Conservation (phyloP, 2,797 vertebrate species). For the Spea hammondii region DNA sequence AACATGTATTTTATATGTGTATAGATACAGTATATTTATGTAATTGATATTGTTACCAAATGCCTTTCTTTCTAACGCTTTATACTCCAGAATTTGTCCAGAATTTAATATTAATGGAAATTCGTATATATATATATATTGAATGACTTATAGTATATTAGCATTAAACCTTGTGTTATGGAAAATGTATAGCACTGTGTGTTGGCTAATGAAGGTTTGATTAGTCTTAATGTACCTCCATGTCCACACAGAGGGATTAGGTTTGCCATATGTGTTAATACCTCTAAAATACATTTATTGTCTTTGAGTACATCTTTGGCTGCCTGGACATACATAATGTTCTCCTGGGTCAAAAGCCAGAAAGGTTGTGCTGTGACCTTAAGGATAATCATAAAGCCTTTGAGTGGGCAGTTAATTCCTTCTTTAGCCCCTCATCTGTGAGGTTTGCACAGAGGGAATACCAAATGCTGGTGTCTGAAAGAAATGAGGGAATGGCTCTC, state of each 20-base stretch:
- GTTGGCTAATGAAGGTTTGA: slow-evolving; percentile 9
- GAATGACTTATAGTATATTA: too few relatives aligned
- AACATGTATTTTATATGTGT: too few relatives aligned
- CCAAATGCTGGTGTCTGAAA: slow-evolving; percentile 66
- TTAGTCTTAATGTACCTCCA: slow-evolving; percentile 17
- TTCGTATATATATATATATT: too few relatives aligned
- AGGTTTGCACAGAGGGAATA: slow-evolving; percentile 59
- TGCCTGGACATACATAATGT: slow-evolving; percentile 66
- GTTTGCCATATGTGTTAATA: slow-evolving; percentile 51
- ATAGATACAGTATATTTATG: too few relatives aligned
- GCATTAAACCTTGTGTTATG: background rate
- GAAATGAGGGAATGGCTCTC: slow-evolving; percentile 58
- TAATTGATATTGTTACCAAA: too few relatives aligned
- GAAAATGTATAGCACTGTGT: background rate
- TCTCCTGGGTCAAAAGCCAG: slow-evolving; percentile 65
- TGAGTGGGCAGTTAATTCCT: slow-evolving; percentile 75
- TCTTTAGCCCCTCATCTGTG: slow-evolving; percentile 74
- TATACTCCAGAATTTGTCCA: too few relatives aligned
- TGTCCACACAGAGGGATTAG: slow-evolving; percentile 43
- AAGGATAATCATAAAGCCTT: slow-evolving; percentile 76
- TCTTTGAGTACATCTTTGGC: slow-evolving; percentile 25
- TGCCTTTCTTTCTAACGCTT: too few relatives aligned
- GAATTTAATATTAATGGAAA: too few relatives aligned
- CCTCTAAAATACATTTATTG: slow-evolving; percentile 57
- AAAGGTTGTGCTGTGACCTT: slow-evolving; percentile 67